phyloP scores from a whole-genome alignment of 2,888 invertebrate genomes.

The Aromia moschata region DNA sequence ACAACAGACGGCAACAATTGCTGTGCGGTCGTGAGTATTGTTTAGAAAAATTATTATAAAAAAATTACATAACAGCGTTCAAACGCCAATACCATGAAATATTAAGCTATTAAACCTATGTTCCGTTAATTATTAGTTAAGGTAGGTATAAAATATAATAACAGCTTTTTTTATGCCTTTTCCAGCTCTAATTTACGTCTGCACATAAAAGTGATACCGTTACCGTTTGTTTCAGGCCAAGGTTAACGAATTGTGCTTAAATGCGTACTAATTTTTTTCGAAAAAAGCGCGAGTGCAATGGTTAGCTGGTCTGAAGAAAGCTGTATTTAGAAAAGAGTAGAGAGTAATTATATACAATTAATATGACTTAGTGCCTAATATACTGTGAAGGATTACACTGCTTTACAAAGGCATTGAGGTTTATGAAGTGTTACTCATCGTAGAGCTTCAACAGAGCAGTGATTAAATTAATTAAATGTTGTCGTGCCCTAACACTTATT shows the following conservation, averaged over 20 bases:
- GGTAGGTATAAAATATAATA: slow-evolving; percentile 7
- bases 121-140: slow-evolving; percentile 13
- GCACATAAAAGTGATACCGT: slow-evolving; percentile 3
- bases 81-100: slow-evolving; percentile 6
- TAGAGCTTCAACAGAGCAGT: no score
- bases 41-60: not conserved
- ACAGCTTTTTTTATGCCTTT: slow-evolving; percentile 4
- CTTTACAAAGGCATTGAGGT: no score
- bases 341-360: no score
- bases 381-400: no score
- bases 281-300: no score
- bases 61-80: not conserved
- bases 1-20: no score
- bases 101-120: slow-evolving; percentile 8
- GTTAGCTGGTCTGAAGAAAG: no score
- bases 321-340: no score
- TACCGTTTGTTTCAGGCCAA: not conserved
- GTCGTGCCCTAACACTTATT: no score
- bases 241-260: slow-evolving; percentile 1
- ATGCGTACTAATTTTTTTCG: not conserved
- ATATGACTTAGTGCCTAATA: no score
- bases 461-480: no score
- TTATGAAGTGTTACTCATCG: no score
- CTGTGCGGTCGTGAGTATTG: not conserved
- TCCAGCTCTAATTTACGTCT: not conserved